phyloP scores from a whole-genome alignment of 2,888 invertebrate genomes.

The Eremobia ochroleuca region DNA sequence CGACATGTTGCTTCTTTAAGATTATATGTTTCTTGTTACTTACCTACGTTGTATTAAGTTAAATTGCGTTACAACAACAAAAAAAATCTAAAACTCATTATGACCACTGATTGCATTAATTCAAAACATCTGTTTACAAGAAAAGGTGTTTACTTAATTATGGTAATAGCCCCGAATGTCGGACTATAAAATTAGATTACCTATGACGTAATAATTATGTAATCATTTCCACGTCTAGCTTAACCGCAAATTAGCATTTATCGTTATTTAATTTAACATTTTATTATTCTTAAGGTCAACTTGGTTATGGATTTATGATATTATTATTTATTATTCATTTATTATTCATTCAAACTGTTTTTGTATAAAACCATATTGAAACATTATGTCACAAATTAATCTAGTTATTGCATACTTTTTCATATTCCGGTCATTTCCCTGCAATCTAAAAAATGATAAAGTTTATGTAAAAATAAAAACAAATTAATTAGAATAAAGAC shows the following conservation, averaged over 20 bases:
- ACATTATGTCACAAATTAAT: too few relatives aligned
- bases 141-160: conserved; percentile 1
- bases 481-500: not conserved
- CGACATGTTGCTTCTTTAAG: not conserved
- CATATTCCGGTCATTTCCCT: not conserved
- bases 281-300: conserved; percentile 16
- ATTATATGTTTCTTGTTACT: not conserved
- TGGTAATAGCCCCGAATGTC: conserved; percentile 1
- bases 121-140: not conserved
- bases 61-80: not conserved
- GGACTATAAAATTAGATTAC: conserved; percentile 25
- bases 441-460: not conserved
- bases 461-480: not conserved
- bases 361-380: not conserved
- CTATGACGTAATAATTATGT: conserved; percentile 1
- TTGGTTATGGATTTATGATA: not conserved
- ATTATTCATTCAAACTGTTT: not conserved
- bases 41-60: too few relatives aligned
- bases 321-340: conserved; percentile 1
- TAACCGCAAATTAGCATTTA: conserved; percentile 38
- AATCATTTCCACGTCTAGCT: not conserved
- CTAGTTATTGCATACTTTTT: not conserved
- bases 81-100: not conserved
- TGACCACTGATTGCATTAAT: not conserved
- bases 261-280: conserved; percentile 20